Evolutionary conservation across 2,113 vertebrate species (phyloP).

Genomic region (Atherinomorus stipes): DNA sequence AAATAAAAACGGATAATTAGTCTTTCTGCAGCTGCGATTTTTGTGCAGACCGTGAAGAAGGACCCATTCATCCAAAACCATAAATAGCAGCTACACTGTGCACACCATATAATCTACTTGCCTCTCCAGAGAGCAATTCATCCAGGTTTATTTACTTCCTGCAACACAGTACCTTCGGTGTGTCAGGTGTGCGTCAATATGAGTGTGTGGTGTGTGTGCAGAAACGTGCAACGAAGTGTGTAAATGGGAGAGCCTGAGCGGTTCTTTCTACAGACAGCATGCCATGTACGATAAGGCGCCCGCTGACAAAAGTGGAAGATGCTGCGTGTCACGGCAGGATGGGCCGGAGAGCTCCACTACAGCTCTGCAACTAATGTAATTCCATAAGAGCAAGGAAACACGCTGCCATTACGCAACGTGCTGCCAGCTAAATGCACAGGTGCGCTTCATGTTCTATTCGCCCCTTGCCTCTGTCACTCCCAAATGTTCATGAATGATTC

Average conservation of each 20-base stretch:
- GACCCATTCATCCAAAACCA: constrained; percentile 15
- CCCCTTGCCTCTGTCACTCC: constrained; percentile 45
- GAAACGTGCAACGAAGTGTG: constrained; percentile 38
- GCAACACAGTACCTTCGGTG: constrained; percentile 24
- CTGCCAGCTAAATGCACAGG: constrained; percentile 65
- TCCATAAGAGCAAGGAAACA: constrained; percentile 50
- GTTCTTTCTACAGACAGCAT: constrained; percentile 41
- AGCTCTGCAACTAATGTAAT: constrained; percentile 37
- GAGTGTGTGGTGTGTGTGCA: constrained; percentile 31
- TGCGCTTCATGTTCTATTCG: constrained; percentile 67
- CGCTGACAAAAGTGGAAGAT: constrained; percentile 45
- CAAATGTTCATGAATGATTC: constrained; percentile 73
- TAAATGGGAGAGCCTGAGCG: constrained; percentile 35
- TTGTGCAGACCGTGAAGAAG: background rate
- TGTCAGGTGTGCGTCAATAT: constrained; percentile 49
- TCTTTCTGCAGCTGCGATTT: background rate
- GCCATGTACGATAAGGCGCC: constrained; percentile 62
- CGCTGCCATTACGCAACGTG: constrained; percentile 45
- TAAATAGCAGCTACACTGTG: background rate
- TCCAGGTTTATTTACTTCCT: constrained; percentile 48
- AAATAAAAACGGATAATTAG: background rate
- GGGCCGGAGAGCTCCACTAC: constrained; percentile 22
- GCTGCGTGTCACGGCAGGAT: constrained; percentile 23
- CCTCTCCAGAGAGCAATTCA: constrained; percentile 37
- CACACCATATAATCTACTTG: constrained; percentile 24